phyloP scores from a whole-genome alignment of 2,797 vertebrate species.

The Chrysocyon brachyurus region DNA sequence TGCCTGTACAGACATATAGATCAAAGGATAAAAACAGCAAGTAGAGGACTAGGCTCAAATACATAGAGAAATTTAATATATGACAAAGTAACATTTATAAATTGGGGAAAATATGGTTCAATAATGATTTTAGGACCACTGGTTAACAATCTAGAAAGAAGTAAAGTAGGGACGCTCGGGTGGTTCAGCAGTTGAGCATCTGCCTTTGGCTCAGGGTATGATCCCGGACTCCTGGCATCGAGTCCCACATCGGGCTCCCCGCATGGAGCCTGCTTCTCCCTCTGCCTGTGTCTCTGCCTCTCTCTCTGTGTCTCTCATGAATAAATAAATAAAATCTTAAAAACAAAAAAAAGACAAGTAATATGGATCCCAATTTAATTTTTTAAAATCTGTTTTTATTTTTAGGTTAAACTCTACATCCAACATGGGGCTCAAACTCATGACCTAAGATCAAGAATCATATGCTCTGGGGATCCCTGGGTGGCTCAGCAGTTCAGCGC shows the following conservation, averaged over 20 bases:
- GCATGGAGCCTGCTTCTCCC: too few species aligned
- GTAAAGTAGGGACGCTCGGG: not conserved
- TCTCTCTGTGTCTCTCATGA: too few species aligned
- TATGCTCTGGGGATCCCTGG: too few species aligned
- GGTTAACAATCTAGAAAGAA: not conserved
- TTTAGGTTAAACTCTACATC: not conserved
- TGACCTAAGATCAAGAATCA: not conserved
- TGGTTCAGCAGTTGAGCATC: too few species aligned
- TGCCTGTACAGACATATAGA: not conserved
- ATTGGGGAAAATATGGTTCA: not conserved
- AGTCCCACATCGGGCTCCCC: too few species aligned
- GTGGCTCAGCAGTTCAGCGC: too few species aligned
- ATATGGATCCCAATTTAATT: not conserved
- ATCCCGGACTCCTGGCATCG: too few species aligned
- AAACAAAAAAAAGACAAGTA: not conserved
- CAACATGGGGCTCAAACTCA: not conserved
- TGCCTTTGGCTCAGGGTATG: too few species aligned
- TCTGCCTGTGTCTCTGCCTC: too few species aligned
- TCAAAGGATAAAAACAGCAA: not conserved
- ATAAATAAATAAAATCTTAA: too few species aligned
- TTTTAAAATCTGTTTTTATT: not conserved
- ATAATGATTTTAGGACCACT: not conserved
- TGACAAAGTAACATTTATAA: not conserved
- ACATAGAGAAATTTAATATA: not conserved
- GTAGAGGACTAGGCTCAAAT: not conserved